Base-by-base conservation (phyloP, 2,888 invertebrate species). In the Lamproptera curius region DNA sequence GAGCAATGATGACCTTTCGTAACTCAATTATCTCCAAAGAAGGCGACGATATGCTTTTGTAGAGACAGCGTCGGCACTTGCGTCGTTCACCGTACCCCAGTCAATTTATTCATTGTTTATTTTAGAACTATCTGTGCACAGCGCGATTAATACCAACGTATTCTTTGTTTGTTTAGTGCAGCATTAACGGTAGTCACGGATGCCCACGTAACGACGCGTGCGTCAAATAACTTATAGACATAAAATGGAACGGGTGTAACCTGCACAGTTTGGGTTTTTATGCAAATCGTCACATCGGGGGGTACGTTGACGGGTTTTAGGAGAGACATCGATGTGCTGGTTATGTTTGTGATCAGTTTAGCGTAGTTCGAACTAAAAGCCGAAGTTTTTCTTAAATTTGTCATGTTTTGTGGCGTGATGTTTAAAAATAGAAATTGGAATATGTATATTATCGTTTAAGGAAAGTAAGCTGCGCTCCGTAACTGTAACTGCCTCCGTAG, bases 51-150 rank as follows among this genome's bases (percentile, higher is more conserved):
- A n/a, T n/a, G n/a, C n/a, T n/a, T n/a, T n/a, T n/a, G n/a, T n/a
- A n/a, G n/a, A 15, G n/a, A 20, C 20, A 20, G 3, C 20, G 20
- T 6, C 3, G 13, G 10, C 0, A 42, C 26, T 16, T 48, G 26
- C 16, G 42, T 10, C 5, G 42, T 10, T 16, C 16, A 34, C 38
- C 34, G 42, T 42, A 42, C 38, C 16, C 11, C 11, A 15, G 33
- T 16, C 42, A 47, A 52, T 54, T 45, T 54, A 54, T 47, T 54
- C 39, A 47, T 52, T 52, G 51, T 54, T 52, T 52, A 44, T 51
- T 20, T 42, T 26, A 42, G 37, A 48, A 48, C 42, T 38, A 48
- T 42, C 20, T 5, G 3, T 6, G 20, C 20, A 20, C 20, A 6
- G 20, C 6, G 20, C 6, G 3, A 20, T 20, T 20, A 41, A 41